Conservation (phyloP, 2,888 invertebrate genomes). For the Cryptocephalus moraei region DNA sequence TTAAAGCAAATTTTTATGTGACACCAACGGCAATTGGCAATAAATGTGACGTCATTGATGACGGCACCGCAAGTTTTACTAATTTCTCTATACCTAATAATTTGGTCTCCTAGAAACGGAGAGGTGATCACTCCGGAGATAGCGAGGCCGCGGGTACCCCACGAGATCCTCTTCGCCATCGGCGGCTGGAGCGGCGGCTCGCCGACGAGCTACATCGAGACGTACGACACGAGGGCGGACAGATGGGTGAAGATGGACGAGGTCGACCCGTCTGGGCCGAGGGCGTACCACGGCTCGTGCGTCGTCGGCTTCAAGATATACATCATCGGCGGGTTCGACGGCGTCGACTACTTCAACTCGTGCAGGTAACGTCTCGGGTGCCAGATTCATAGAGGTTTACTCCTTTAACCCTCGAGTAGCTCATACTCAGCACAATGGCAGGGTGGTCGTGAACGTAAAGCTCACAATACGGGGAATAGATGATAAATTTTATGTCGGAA, state of each 20-base stretch:
- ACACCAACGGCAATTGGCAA: too few relatives aligned
- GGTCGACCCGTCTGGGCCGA: conserved; percentile 71
- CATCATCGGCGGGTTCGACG: conserved; percentile 88
- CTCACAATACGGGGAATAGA: too few relatives aligned
- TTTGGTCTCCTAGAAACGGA: conserved; percentile 46
- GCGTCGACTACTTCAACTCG: conserved; percentile 28
- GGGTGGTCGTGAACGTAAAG: too few relatives aligned
- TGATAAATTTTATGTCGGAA: too few relatives aligned
- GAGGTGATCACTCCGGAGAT: conserved; percentile 78
- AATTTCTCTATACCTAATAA: too few relatives aligned
- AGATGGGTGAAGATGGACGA: conserved; percentile 77
- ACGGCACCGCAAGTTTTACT: too few relatives aligned
- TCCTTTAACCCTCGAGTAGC: too few relatives aligned
- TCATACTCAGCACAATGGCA: too few relatives aligned
- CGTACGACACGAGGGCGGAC: conserved; percentile 82
- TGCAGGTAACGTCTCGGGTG: conserved; percentile 18
- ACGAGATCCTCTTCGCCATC: conserved; percentile 78
- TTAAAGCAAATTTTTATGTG: too few relatives aligned
- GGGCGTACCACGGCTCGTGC: conserved; percentile 91
- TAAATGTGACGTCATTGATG: too few relatives aligned
- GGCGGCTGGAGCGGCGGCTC: conserved; percentile 72
- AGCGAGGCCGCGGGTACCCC: conserved; percentile 74
- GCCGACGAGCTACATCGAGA: conserved; percentile 71
- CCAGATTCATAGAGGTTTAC: too few relatives aligned
- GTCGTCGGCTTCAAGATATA: conserved; percentile 77